Conservation (phyloP, 2,888 invertebrate species). For the Incurvaria masculella region DNA sequence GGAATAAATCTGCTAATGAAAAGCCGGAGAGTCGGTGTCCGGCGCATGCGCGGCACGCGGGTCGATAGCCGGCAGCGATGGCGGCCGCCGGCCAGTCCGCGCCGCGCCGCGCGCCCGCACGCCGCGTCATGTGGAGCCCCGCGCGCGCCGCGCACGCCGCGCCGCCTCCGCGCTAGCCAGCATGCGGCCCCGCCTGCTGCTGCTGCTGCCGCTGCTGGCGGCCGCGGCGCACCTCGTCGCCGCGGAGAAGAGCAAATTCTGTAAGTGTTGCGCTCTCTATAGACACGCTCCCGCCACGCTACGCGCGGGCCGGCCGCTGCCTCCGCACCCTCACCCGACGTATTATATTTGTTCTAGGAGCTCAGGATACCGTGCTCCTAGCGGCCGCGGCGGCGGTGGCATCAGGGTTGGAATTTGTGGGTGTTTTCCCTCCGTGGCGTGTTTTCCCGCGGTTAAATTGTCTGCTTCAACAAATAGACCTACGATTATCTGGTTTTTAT, state of each 20-base stretch:
- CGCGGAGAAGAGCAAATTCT: constrained; percentile 55
- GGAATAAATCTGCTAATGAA: not conserved
- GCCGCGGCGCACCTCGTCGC: constrained; percentile 19
- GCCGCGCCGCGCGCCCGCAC: constrained; percentile 19
- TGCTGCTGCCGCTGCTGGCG: constrained; percentile 33
- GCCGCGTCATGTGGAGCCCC: constrained; percentile 29
- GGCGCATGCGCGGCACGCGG: constrained; percentile 30
- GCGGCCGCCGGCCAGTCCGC: constrained; percentile 1
- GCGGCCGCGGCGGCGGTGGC: not conserved
- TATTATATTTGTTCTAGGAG: not conserved
- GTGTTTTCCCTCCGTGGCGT: no score
- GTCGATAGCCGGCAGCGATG: constrained; percentile 25
- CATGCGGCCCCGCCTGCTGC: constrained; percentile 45
- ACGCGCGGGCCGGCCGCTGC: not conserved
- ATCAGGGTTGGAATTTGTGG: no score
- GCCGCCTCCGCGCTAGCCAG: constrained; percentile 6
- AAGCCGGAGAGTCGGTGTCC: constrained; percentile 15
- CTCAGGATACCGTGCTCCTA: not conserved
- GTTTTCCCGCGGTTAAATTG: no score
- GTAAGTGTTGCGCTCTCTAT: constrained; percentile 34
- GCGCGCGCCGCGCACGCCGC: constrained; percentile 18
- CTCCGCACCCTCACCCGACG: not conserved
- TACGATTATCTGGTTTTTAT: no score
- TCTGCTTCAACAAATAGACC: no score
- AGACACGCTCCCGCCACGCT: not conserved